Base-by-base conservation (phyloP, 1,140 invertebrate species). In the Drosophila sechellia region DNA sequence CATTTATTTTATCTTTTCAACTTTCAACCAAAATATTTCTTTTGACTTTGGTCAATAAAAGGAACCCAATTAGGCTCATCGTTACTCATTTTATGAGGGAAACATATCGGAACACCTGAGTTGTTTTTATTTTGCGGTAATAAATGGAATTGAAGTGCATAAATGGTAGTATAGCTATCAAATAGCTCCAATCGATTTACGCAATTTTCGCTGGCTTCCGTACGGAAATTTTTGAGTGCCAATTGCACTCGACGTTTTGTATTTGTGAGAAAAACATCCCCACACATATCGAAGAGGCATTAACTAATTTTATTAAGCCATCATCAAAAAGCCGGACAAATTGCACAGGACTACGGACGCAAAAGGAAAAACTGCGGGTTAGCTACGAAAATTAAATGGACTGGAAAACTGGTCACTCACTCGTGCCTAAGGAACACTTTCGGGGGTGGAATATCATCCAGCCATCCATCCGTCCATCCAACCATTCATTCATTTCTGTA, bases 351-450 rank as follows among this genome's bases (percentile, higher is more conserved):
- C 31, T 31, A n/a, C 25, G 22, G 34, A 57, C 52, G 61, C 15
- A 50, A 42, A 74, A 49, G 35, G 39, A 57, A 87, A 89, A 87
- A 70, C 75, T 83, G 84, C 83, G 81, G 81, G 84, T 64, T 77
- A n/a, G 79, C 70, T 54, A 55, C 48, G 49, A 71, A 84, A 84
- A 87, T 79, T 84, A 89, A 87, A 87, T 87, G 79, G 84, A 58
- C 84, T 73, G 84, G 84, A 87, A 87, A 89, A 87, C 84, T 87
- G 83, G 71, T 77, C 83, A 79, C 66, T 70, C 37, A 31, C 53
- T 35, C 11, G 10, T 12, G 35, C 13, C 46, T 48, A 34, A 42
- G 65, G 35, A 39, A 34, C 37, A 40, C 60, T 27, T 64, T 39
- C 35, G 45, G 54, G 53, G 69, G 53, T 65, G 59, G 40, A 58